Conservation (phyloP, 2,797 vertebrate species). For the Erethizon dorsatum region DNA sequence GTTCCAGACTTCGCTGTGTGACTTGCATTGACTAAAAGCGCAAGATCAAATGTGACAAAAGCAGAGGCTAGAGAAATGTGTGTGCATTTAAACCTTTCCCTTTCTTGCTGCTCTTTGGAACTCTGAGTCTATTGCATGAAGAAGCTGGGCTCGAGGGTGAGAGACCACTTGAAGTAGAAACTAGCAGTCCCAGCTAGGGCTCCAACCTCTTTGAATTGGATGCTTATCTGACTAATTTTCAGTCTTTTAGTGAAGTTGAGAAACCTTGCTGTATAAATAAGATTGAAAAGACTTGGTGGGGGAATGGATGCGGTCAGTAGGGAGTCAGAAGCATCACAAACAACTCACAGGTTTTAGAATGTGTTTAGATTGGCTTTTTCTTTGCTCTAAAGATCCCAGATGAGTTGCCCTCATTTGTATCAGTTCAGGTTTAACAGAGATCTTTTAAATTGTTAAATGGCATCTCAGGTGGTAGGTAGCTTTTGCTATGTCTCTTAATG, state of each 20-base stretch:
- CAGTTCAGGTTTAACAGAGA: constrained; percentile 13
- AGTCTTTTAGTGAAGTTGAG: constrained; percentile 1
- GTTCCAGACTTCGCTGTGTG: not conserved
- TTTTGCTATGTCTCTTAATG: constrained; percentile 52
- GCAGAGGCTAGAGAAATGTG: not conserved
- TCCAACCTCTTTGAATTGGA: not conserved
- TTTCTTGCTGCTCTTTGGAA: not conserved
- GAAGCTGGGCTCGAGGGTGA: not conserved
- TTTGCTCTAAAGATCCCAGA: constrained; percentile 11
- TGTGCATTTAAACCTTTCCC: not conserved
- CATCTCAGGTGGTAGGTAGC: not conserved
- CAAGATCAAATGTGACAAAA: not conserved
- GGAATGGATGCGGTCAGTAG: not conserved
- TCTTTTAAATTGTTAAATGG: not conserved
- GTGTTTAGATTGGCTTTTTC: constrained; percentile 26
- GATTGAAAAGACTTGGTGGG: not conserved
- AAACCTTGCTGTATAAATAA: constrained; percentile 12
- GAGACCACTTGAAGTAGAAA: not conserved
- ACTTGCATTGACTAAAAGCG: not conserved
- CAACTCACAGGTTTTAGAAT: not conserved
- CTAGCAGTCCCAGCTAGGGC: not conserved
- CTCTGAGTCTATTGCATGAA: not conserved
- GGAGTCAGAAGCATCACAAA: not conserved
- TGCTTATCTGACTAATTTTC: constrained; percentile 17
- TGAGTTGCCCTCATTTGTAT: constrained; percentile 4